A percentile compares a stretch with the other conserved stretches of the same genome.
phyloP scores from a whole-genome alignment of 2,888 invertebrate genomes.

The Platerodrilus igneus region DNA sequence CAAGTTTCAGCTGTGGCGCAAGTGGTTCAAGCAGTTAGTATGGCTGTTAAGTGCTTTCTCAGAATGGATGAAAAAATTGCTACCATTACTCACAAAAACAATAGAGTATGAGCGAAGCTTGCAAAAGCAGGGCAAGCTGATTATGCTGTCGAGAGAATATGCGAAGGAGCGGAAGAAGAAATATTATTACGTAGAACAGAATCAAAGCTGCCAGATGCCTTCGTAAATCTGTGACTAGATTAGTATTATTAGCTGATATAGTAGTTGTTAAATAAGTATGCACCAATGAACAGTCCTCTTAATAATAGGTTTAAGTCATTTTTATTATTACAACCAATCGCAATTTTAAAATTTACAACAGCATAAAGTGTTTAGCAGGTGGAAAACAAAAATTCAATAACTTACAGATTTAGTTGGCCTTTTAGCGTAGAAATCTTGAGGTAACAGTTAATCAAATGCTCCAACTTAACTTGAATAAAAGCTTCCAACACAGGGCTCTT shows the following conservation, averaged over 20 bases:
- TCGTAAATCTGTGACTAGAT: conserved; percentile 90
- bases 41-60: conserved; percentile 96
- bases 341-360: no score
- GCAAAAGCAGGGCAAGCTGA: conserved; percentile 95
- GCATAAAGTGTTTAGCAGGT: no score
- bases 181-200: conserved; percentile 56
- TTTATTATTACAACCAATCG: no score
- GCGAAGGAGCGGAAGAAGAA: conserved; percentile 67
- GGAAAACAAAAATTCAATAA: no score
- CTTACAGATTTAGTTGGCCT: no score
- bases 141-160: conserved; percentile 86
- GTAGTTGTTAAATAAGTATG: conserved; percentile 94
- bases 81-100: conserved; percentile 94
- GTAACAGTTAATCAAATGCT: no score
- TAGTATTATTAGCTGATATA: conserved; percentile 92
- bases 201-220: conserved; percentile 90
- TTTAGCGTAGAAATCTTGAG: no score
- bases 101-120: conserved; percentile 97
- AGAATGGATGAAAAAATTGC: conserved; percentile 98
- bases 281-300: no score
- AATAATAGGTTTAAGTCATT: no score
- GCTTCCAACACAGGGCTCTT: no score
- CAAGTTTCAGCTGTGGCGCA: conserved; percentile 78
- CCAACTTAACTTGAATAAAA: no score
- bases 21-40: conserved; percentile 93